These are phyloP conservation scores for Leucophenga varia DNA, from an alignment of 1,140 invertebrate genomes.

Conservation along the genomic window DNA sequence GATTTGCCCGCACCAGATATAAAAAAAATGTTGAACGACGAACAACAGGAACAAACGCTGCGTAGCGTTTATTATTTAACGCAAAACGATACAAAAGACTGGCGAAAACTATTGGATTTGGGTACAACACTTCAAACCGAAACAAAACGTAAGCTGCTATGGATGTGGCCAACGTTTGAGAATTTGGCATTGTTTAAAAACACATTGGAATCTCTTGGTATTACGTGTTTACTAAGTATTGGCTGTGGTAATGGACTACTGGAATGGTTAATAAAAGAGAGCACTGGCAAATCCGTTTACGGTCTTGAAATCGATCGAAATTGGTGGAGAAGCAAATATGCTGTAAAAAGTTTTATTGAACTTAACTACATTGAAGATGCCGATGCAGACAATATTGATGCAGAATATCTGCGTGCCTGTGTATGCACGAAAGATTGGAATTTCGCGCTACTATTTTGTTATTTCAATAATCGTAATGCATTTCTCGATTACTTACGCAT, in stretches of 20 bases:
- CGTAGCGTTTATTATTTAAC: constrained; percentile 10
- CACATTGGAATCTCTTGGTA: not conserved
- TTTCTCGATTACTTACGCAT: constrained; percentile 64
- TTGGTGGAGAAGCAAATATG: constrained; percentile 63
- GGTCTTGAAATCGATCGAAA: constrained; percentile 61
- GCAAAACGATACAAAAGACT: constrained; percentile 3
- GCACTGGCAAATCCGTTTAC: constrained; percentile 35
- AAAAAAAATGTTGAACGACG: too few relatives aligned
- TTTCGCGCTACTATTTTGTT: constrained; percentile 68
- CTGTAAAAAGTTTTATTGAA: constrained; percentile 58
- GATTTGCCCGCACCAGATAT: too few relatives aligned
- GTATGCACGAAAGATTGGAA: constrained; percentile 24
- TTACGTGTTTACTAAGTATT: constrained; percentile 9
- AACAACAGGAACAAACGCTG: constrained; percentile 16
- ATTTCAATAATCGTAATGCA: constrained; percentile 67
- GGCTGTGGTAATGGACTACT: constrained; percentile 20
- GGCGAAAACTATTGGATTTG: constrained; percentile 9
- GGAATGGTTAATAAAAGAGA: constrained; percentile 14
- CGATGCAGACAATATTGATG: not conserved
- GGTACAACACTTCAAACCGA: constrained; percentile 5
- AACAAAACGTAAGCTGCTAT: constrained; percentile 55
- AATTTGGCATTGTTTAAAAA: constrained; percentile 52
- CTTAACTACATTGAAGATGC: constrained; percentile 43
- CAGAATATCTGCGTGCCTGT: constrained; percentile 24
- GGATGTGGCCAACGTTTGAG: constrained; percentile 60